phyloP scores from a whole-genome alignment of 2,888 invertebrate genomes.

The Platycnemis pennipes region DNA sequence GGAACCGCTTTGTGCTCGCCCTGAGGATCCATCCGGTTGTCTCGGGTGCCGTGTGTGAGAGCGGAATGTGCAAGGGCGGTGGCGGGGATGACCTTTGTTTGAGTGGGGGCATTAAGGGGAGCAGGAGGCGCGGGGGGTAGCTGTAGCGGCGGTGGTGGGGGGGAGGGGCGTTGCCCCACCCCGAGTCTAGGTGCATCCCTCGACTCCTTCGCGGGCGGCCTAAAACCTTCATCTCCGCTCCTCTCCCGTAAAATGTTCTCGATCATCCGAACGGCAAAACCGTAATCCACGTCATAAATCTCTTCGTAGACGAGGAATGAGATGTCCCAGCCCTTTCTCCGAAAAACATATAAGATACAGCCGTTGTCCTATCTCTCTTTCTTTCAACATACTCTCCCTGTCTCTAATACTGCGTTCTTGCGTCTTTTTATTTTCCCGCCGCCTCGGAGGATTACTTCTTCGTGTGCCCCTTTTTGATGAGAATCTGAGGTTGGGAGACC shows the following conservation, averaged over 20 bases:
- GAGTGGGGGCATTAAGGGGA: background rate
- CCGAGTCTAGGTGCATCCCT: background rate
- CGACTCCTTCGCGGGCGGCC: background rate
- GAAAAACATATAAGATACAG: constrained; percentile 18
- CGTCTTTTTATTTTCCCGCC: background rate
- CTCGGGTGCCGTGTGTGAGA: background rate
- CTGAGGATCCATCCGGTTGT: background rate
- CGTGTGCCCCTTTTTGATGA: background rate
- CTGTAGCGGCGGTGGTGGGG: background rate
- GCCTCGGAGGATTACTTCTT: background rate
- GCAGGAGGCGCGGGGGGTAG: background rate
- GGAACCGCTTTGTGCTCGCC: background rate
- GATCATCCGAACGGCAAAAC: background rate
- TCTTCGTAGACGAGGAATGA: constrained; percentile 22
- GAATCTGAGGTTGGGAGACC: no score
- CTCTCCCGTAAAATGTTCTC: constrained; percentile 27
- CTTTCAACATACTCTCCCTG: background rate
- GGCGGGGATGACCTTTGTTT: background rate
- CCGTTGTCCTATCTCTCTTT: background rate
- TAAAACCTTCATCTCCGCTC: background rate
- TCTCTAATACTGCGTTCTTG: background rate
- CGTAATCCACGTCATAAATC: constrained; percentile 26
- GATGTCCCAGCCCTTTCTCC: background rate
- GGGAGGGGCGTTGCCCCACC: background rate
- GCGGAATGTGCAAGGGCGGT: background rate